Evolutionary conservation across 2,888 invertebrate species (phyloP), one percentile per base, ranked within the genome.

Genomic region (Euplexia lucipara): DNA sequence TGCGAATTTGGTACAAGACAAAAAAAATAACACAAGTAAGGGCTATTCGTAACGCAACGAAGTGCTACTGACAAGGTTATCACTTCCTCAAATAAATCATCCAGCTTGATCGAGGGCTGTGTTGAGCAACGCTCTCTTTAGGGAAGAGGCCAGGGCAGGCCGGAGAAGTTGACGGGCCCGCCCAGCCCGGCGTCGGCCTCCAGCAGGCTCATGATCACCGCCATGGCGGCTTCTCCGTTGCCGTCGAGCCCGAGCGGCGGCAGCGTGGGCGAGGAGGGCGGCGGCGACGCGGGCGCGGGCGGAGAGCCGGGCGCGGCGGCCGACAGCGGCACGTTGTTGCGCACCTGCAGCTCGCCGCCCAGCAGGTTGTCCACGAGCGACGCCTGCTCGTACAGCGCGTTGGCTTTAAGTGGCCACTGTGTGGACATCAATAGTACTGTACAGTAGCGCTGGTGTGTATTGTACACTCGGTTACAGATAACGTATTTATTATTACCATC

Each of bases 181-280:
- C 98, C 98, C 34, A 98, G 96, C 0, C 98, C 98, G 0, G 98
- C 98, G 88, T 98, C 98, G 0, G 98, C 98, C 90, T 98, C 98
- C 47, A 98, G 92, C 26, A 98, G 96, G 88, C 98, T 98, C 98
- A 98, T 98, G 81, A 98, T 98, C 77, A 98, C 98, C 1, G 98
- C 98, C 98, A 98, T 98, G 6, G 98, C 98, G 3, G 98, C 98
- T 87, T 98, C 98, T 81, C 98, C 98, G 87, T 97, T 98, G 42
- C 97, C 98, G 84, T 98, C 97, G 45, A 96, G 95, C 0, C 86
- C 86, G 2, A 90, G 82, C 0, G 90, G 79, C 0, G 90, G 87
- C 14, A 90, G 82, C 0, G 90, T 90, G 5, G 91, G 91, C 3
- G 91, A 88, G 4, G 58, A 56, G 9, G 86, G 69, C 1, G 88